These are phyloP conservation scores for Hecatera dysodea DNA, from an alignment of 2,888 invertebrate species.

Conservation along the genomic window DNA sequence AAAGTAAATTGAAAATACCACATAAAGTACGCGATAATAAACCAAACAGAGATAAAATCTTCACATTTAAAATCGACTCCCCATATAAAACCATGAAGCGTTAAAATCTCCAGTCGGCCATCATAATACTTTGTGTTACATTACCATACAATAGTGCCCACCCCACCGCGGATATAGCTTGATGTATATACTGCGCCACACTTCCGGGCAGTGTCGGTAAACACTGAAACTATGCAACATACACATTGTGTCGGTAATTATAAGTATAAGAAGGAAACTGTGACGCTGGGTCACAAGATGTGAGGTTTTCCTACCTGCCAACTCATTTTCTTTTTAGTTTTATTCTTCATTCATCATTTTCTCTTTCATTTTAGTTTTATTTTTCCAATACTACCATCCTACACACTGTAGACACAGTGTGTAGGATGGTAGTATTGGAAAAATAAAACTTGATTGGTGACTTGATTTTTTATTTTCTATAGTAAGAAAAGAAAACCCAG, in stretches of 20 bases:
- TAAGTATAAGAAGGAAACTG: neutral
- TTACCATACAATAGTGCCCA: constrained; percentile 63
- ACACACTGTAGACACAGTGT: too few species aligned
- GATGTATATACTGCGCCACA: constrained; percentile 36
- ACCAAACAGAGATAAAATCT: constrained; percentile 34
- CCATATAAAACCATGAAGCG: constrained; percentile 56
- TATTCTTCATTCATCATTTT: too few species aligned
- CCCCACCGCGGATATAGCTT: constrained; percentile 46
- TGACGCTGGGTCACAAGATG: too few species aligned
- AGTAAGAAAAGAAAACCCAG: too few species aligned
- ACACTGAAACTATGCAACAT: constrained; percentile 26
- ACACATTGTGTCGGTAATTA: neutral
- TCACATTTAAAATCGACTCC: constrained; percentile 31
- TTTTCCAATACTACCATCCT: too few species aligned
- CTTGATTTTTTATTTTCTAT: too few species aligned
- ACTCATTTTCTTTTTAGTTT: too few species aligned
- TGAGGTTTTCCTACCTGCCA: too few species aligned
- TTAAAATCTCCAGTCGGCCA: constrained; percentile 56
- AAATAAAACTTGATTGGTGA: too few species aligned
- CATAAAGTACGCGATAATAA: constrained; percentile 22
- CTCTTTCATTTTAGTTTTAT: too few species aligned
- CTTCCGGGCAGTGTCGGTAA: constrained; percentile 49
- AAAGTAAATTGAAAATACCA: neutral
- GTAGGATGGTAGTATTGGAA: too few species aligned
- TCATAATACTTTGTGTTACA: constrained; percentile 46